phyloP scores from a whole-genome alignment of 2,113 vertebrate genomes.

The Lontra canadensis region DNA sequence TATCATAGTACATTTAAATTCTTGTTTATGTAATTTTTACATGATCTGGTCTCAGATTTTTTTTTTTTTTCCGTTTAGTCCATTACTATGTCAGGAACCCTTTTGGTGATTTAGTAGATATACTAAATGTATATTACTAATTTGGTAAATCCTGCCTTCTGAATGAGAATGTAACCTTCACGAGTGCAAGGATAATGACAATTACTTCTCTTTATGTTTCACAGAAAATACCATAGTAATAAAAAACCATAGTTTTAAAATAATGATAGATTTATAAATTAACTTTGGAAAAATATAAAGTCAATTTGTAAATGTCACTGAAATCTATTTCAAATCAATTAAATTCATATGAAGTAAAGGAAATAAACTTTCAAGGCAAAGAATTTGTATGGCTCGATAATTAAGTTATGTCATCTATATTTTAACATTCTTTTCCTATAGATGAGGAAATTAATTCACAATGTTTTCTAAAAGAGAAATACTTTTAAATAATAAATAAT shows the following conservation, averaged over 20 bases:
- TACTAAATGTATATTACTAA: not conserved
- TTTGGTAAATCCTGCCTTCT: not conserved
- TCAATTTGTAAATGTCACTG: not conserved
- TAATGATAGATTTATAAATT: not conserved
- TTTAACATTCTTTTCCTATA: slow-evolving; percentile 8
- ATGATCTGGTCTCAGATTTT: not conserved
- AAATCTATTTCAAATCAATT: not conserved
- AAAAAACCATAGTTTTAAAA: not conserved
- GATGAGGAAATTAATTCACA: not conserved
- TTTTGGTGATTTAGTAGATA: not conserved
- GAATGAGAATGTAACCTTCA: not conserved
- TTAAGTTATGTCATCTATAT: not conserved
- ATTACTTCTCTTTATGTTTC: not conserved
- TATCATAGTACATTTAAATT: not conserved
- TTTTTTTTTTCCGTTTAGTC: not conserved
- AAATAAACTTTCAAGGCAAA: not conserved
- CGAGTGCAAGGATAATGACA: not conserved
- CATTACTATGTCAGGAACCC: not conserved
- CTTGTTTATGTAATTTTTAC: not conserved
- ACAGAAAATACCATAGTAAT: not conserved
- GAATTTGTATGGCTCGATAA: not conserved
- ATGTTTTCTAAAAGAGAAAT: not conserved
- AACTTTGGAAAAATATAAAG: not conserved
- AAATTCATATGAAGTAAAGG: not conserved
- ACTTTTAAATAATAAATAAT: not conserved